These are phyloP conservation scores for Oryzias sinensis DNA, from an alignment of 2,797 vertebrate species.

Conservation along the genomic window DNA sequence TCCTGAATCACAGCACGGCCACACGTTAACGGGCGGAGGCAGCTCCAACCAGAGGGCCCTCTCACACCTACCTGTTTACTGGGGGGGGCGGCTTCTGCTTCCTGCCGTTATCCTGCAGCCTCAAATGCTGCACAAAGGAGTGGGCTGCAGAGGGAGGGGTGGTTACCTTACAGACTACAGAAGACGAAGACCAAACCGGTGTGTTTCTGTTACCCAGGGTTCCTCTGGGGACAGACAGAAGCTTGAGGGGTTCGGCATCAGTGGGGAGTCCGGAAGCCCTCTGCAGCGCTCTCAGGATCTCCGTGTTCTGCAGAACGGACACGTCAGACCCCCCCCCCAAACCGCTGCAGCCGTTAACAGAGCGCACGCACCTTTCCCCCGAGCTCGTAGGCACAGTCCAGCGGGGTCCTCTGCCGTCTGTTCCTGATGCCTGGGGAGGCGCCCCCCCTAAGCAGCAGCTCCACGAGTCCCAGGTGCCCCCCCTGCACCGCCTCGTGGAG, in stretches of 20 bases:
- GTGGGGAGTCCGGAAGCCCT: slow-evolving; percentile 69
- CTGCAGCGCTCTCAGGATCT: slow-evolving; percentile 76
- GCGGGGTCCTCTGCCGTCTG: slow-evolving; percentile 80
- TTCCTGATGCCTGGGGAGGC: slow-evolving; percentile 79
- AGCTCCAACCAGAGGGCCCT: no score
- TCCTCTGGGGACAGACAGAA: slow-evolving; percentile 74
- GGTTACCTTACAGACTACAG: not conserved
- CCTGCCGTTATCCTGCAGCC: slow-evolving; percentile 55
- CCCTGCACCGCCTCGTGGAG: slow-evolving; percentile 87
- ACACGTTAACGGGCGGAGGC: not conserved
- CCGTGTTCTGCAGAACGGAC: slow-evolving; percentile 67
- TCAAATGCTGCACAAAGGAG: slow-evolving; percentile 69
- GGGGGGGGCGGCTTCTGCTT: slow-evolving; percentile 59
- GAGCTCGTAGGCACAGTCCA: slow-evolving; percentile 87
- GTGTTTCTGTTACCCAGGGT: slow-evolving; percentile 58
- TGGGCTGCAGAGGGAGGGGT: slow-evolving; percentile 50
- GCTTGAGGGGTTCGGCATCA: slow-evolving; percentile 68
- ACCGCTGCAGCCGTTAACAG: not conserved
- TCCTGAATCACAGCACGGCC: slow-evolving; percentile 44
- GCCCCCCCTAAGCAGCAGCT: slow-evolving; percentile 83
- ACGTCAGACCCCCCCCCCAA: not conserved
- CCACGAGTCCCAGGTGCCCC: slow-evolving; percentile 79
- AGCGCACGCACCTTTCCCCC: slow-evolving; percentile 58
- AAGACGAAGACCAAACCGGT: not conserved
- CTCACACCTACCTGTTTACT: slow-evolving; percentile 52